These are phyloP conservation scores for Epizoanthus stellaris DNA, from an alignment of 92 coral and sea anemone species.

Conservation along the genomic window DNA sequence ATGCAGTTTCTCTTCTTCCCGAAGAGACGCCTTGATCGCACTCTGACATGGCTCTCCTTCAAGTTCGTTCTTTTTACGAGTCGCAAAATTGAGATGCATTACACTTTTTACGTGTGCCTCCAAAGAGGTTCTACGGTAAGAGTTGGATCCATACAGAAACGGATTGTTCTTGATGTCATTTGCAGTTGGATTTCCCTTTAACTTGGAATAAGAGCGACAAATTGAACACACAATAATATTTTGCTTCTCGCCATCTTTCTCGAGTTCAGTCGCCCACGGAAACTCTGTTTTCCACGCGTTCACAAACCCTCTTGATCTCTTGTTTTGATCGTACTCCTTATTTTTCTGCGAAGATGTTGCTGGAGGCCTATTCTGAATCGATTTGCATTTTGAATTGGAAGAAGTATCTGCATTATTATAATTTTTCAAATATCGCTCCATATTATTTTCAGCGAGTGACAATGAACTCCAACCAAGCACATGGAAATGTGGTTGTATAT, in stretches of 20 bases:
- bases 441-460: slow-evolving; percentile 23
- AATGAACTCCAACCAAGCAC: neutral
- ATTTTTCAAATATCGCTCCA: slow-evolving; percentile 44
- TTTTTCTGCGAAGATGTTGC: slow-evolving; percentile 47
- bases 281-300: slow-evolving; percentile 48
- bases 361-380: slow-evolving; percentile 24
- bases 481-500: slow-evolving; percentile 15
- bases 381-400: slow-evolving; percentile 21
- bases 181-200: slow-evolving; percentile 39
- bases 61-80: slow-evolving; percentile 35
- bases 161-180: slow-evolving; percentile 38
- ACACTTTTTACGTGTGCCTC: slow-evolving; percentile 39
- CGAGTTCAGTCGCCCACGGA: slow-evolving; percentile 49
- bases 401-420: slow-evolving; percentile 13
- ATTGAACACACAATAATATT: slow-evolving; percentile 34
- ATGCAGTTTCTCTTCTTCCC: too few relatives aligned
- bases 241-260: slow-evolving; percentile 20
- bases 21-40: slow-evolving; percentile 18
- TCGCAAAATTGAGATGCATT: slow-evolving; percentile 24
- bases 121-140: slow-evolving; percentile 28
- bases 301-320: slow-evolving; percentile 51
- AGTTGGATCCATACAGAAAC: slow-evolving; percentile 37
- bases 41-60: slow-evolving; percentile 24
- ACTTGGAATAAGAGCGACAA: slow-evolving; percentile 11
- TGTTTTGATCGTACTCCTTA: slow-evolving; percentile 47